Conservation (phyloP, 1,140 invertebrate genomes). For the Heliconius nattereri region DNA sequence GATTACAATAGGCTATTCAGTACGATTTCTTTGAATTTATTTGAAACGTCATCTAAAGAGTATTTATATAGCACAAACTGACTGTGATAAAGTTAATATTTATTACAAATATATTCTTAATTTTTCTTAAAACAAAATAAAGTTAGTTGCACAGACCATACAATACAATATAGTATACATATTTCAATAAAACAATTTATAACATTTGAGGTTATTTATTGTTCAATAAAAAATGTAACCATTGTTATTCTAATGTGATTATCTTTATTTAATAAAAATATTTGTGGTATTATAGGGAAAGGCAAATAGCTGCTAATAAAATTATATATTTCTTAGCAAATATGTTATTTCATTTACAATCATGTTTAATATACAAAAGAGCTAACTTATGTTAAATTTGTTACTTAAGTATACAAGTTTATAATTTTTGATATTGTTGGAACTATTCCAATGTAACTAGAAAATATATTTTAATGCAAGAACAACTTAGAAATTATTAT, state of each 20-base stretch:
- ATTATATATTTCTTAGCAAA: not conserved
- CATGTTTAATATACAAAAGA: not conserved
- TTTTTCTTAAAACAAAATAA: not conserved
- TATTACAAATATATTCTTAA: not conserved
- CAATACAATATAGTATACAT: too few species aligned
- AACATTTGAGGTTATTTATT: too few species aligned
- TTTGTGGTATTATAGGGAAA: not conserved
- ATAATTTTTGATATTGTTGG: not conserved
- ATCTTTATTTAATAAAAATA: not conserved
- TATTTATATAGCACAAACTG: not conserved
- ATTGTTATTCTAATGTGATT: too few species aligned
- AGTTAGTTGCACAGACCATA: too few species aligned
- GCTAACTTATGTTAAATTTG: not conserved
- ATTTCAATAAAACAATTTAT: too few species aligned
- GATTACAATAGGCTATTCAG: not conserved
- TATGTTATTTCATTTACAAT: not conserved
- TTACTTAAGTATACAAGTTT: not conserved
- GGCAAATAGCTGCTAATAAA: too few species aligned
- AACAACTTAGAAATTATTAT: not conserved
- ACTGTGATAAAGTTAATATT: not conserved
- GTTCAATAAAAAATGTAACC: too few species aligned
- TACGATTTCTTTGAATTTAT: not conserved
- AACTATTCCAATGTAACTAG: not conserved
- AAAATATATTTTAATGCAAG: not conserved
- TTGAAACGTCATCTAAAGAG: not conserved